These are phyloP conservation scores for Hyperoplus immaculatus DNA, from an alignment of 2,797 vertebrate genomes.

Conservation along the genomic window DNA sequence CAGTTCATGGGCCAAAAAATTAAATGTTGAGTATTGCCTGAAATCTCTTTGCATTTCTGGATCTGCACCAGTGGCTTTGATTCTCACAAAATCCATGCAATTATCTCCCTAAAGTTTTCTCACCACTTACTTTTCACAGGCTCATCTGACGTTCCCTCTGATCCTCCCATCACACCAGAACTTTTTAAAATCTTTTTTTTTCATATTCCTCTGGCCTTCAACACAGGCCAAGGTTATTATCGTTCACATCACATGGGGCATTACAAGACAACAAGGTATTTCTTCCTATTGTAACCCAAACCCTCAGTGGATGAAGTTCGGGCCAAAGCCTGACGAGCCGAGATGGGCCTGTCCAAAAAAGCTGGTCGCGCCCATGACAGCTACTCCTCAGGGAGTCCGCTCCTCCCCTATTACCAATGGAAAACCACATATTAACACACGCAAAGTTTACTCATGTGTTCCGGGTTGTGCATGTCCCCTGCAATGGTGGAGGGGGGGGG, in stretches of 20 bases:
- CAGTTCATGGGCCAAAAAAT: constrained; percentile 21
- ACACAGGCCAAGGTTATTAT: constrained; percentile 52
- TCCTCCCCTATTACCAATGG: constrained; percentile 69
- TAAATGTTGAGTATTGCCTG: constrained; percentile 20
- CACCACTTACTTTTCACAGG: constrained; percentile 35
- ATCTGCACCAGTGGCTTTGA: constrained; percentile 28
- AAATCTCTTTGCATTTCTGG: constrained; percentile 15
- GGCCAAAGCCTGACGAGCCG: constrained; percentile 72
- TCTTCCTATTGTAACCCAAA: constrained; percentile 53
- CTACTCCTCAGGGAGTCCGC: constrained; percentile 60
- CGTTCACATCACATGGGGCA: constrained; percentile 58
- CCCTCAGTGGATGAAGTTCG: constrained; percentile 43
- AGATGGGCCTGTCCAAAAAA: constrained; percentile 53
- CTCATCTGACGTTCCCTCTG: constrained; percentile 40
- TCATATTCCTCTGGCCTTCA: constrained; percentile 14
- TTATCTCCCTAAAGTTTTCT: constrained; percentile 38
- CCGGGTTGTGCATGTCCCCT: constrained; percentile 56
- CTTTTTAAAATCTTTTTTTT: constrained; percentile 1
- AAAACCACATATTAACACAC: constrained; percentile 71
- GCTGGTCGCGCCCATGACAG: constrained; percentile 67
- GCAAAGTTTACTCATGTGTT: constrained; percentile 73
- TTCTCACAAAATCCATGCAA: constrained; percentile 40
- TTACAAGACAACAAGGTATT: constrained; percentile 58
- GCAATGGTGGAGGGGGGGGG: constrained; percentile 25
- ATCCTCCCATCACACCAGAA: constrained; percentile 49